Evolutionary conservation across 2,797 vertebrate species (phyloP).

Genomic region (Paramormyrops hopkinsi): DNA sequence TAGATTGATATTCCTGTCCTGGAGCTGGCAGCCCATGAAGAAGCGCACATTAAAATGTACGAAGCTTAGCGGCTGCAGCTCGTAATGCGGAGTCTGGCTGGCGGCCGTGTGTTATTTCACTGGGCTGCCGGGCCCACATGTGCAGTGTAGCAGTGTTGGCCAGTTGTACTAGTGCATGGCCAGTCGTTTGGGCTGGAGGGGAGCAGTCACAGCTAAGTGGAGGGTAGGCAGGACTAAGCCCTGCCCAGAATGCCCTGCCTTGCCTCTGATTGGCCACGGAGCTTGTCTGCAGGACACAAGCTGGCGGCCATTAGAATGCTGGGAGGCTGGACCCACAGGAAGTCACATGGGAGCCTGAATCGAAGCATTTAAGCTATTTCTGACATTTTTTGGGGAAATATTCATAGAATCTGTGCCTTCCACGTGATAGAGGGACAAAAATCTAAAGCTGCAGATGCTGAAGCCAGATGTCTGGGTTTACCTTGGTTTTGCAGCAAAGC

Average conservation of each 20-base stretch:
- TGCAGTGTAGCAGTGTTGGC: background rate
- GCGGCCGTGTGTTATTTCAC: too few species aligned
- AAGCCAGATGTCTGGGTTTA: background rate
- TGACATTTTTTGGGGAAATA: background rate
- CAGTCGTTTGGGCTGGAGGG: background rate
- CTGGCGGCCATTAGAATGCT: background rate
- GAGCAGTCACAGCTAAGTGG: background rate
- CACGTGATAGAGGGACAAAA: background rate
- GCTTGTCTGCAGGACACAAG: too few species aligned
- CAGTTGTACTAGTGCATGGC: background rate
- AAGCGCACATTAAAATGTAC: background rate
- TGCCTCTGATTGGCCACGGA: background rate
- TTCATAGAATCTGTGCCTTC: background rate
- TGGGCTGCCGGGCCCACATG: background rate
- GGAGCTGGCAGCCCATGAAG: background rate
- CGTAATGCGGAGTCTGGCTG: background rate
- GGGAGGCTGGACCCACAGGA: background rate
- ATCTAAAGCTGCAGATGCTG: background rate
- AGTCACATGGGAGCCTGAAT: background rate
- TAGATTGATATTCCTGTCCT: conserved; percentile 1
- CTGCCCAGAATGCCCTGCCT: background rate
- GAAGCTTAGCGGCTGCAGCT: background rate
- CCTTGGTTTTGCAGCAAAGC: background rate
- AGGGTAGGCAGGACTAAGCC: background rate
- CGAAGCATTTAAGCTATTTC: background rate